Conservation (phyloP, 1,140 invertebrate genomes). For the Lysiphlebus fabarum region DNA sequence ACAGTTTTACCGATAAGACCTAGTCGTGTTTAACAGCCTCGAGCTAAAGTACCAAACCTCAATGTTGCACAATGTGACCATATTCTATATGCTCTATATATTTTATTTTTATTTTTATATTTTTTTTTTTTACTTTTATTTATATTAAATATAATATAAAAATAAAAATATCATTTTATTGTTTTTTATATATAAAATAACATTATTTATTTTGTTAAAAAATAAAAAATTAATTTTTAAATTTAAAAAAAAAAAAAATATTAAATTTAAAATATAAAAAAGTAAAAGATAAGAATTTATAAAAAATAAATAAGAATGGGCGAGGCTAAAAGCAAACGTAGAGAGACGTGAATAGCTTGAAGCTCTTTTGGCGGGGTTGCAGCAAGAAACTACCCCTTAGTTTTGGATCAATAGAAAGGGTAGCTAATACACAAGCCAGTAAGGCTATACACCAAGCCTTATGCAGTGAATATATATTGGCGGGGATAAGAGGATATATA, state of each 20-base stretch:
- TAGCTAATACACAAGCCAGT: constrained; percentile 19
- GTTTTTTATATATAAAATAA: neutral
- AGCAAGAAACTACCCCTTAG: constrained; percentile 49
- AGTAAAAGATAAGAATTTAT: neutral
- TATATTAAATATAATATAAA: too few species aligned
- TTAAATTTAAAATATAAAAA: neutral
- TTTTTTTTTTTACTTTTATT: too few species aligned
- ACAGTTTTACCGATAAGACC: constrained; percentile 51
- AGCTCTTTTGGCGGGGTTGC: constrained; percentile 29
- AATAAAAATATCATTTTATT: neutral
- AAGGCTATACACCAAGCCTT: constrained; percentile 2
- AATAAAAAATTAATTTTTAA: too few species aligned
- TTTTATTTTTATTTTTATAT: too few species aligned
- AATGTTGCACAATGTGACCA: constrained; percentile 4
- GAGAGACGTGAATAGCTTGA: constrained; percentile 3
- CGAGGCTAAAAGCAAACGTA: neutral
- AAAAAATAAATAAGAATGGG: neutral
- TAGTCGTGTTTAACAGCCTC: constrained; percentile 47
- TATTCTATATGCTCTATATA: too few species aligned
- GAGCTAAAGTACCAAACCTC: constrained; percentile 41
- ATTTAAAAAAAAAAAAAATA: neutral
- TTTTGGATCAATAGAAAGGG: constrained; percentile 49
- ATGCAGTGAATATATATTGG: constrained; percentile 9
- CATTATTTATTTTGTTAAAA: too few species aligned
- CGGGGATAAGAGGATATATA: constrained; percentile 27